These are phyloP conservation scores for Sipha maydis DNA, from an alignment of 2,888 invertebrate genomes.

Conservation along the genomic window DNA sequence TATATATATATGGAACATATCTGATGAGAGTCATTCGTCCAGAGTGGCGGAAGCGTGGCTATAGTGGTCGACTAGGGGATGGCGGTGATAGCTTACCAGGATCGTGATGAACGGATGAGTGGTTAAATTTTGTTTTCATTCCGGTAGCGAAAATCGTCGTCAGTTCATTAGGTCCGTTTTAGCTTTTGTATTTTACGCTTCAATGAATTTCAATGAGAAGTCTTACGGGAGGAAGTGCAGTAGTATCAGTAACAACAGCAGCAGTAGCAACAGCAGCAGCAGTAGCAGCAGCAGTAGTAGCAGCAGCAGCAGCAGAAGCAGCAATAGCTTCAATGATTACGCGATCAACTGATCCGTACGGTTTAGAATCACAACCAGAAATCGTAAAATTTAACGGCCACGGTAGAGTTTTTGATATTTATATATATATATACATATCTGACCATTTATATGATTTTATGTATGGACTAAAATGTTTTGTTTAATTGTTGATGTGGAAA, in stretches of 20 bases:
- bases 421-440: background rate
- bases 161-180: constrained; percentile 43
- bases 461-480: background rate
- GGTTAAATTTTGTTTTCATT: constrained; percentile 27
- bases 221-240: background rate
- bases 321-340: background rate
- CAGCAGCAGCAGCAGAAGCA: no score
- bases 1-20: background rate
- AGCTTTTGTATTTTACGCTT: constrained; percentile 52
- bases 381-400: constrained; percentile 35
- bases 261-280: no score
- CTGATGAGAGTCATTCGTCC: background rate
- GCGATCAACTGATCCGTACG: constrained; percentile 30
- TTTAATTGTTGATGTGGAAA: no score
- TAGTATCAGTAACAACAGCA: background rate
- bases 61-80: no score
- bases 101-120: background rate
- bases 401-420: background rate
- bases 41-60: background rate
- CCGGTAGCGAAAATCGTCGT: constrained; percentile 28
- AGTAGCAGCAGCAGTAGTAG: background rate
- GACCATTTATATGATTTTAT: background rate
- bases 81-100: background rate
- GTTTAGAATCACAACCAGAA: constrained; percentile 50
- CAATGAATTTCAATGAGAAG: constrained; percentile 18